These are phyloP conservation scores for Stenodera caucasica DNA, from an alignment of 2,888 invertebrate species.

Conservation along the genomic window DNA sequence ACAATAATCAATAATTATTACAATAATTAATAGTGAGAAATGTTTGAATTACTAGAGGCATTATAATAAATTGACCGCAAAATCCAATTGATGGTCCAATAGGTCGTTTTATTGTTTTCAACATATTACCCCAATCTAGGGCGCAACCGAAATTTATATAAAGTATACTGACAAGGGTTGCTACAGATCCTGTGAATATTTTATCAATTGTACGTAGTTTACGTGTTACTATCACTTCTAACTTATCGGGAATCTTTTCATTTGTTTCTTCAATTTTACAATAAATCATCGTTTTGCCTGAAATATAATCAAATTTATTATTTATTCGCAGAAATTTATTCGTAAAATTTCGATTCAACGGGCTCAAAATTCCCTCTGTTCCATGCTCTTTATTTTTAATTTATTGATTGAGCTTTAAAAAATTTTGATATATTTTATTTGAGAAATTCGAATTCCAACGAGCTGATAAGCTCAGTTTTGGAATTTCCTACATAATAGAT, in stretches of 20 bases:
- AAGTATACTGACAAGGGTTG: conserved; percentile 73
- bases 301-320: conserved; percentile 13
- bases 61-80: conserved; percentile 75
- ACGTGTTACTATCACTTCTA: conserved; percentile 45
- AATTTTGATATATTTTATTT: too few relatives aligned
- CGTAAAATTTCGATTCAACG: too few relatives aligned
- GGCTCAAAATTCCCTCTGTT: too few relatives aligned
- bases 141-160: conserved; percentile 93
- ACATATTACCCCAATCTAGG: conserved; percentile 72
- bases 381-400: too few relatives aligned
- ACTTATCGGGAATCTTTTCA: conserved; percentile 20
- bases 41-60: conserved; percentile 74
- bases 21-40: conserved; percentile 11
- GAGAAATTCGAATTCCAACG: too few relatives aligned
- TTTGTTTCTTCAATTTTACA: conserved; percentile 33
- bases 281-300: conserved; percentile 44
- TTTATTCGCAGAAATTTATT: too few relatives aligned
- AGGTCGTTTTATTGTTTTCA: conserved; percentile 68
- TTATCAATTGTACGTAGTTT: conserved; percentile 67
- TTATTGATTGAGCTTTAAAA: too few relatives aligned
- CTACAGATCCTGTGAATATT: conserved; percentile 75
- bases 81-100: conserved; percentile 80
- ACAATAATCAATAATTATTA: conserved; percentile 24
- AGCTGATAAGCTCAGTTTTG: too few relatives aligned
- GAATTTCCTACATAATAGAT: too few relatives aligned